Evolutionary conservation across 2,797 vertebrate species (phyloP).

Genomic region (Micropoecilia bifurca): DNA sequence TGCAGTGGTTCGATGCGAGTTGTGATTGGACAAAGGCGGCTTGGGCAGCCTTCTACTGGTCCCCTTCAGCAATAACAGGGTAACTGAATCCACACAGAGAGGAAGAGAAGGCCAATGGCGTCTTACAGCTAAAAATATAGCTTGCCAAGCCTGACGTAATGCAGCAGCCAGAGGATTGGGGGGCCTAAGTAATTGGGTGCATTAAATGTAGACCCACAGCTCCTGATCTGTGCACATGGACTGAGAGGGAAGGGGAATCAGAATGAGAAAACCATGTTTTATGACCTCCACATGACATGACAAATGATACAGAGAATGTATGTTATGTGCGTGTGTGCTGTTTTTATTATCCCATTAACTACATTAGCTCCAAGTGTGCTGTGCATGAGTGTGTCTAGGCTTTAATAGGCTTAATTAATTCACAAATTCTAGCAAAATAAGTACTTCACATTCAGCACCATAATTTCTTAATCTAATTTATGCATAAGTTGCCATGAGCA

Average conservation of each 20-base stretch:
- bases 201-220: constrained; percentile 75
- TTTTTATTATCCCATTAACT: constrained; percentile 64
- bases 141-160: constrained; percentile 83
- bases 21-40: constrained; percentile 56
- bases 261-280: constrained; percentile 66
- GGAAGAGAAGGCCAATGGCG: constrained; percentile 68
- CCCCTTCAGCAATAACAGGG: constrained; percentile 71
- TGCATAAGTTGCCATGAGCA: constrained; percentile 17
- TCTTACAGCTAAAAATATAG: constrained; percentile 82
- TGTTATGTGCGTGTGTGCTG: constrained; percentile 24
- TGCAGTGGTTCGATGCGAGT: constrained; percentile 46
- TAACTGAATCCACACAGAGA: constrained; percentile 80
- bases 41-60: constrained; percentile 58
- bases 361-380: constrained; percentile 51
- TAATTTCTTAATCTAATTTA: constrained; percentile 24
- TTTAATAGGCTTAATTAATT: constrained; percentile 68
- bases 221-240: constrained; percentile 17
- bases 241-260: constrained; percentile 55
- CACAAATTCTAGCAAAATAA: constrained; percentile 52
- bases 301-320: constrained; percentile 60
- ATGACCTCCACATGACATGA: constrained; percentile 67
- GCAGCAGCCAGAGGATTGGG: constrained; percentile 67
- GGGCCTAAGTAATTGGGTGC: constrained; percentile 82
- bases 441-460: constrained; percentile 48
- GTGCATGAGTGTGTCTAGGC: constrained; percentile 23